These are phyloP conservation scores for Cephus nigrinus DNA, from an alignment of 2,888 invertebrate genomes.

Conservation along the genomic window DNA sequence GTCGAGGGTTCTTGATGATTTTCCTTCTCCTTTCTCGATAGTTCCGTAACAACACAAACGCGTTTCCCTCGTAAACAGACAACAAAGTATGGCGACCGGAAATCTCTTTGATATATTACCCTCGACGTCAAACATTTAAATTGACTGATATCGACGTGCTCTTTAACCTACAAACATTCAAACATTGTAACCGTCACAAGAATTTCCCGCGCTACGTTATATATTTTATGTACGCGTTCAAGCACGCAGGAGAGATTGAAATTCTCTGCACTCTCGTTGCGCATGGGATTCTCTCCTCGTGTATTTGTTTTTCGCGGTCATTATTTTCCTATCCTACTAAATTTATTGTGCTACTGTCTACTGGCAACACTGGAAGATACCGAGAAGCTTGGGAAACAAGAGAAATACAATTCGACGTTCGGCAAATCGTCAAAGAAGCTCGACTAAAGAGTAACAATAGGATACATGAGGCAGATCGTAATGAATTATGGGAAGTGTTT, in stretches of 20 bases:
- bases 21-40: conserved; percentile 11
- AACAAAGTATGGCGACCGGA: conserved; percentile 18
- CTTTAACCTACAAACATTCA: neutral
- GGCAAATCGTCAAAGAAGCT: neutral
- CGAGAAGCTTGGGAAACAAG: neutral
- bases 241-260: neutral
- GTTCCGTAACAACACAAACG: conserved; percentile 3
- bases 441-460: neutral
- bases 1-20: conserved; percentile 20
- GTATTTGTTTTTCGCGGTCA: neutral
- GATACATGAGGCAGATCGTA: neutral
- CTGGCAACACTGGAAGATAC: neutral
- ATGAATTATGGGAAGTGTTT: neutral
- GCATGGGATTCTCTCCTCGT: neutral
- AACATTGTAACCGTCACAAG: neutral
- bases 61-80: neutral
- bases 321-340: neutral
- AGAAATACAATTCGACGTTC: neutral
- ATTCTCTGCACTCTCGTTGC: neutral
- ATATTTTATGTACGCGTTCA: neutral
- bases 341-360: neutral
- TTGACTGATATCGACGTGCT: neutral
- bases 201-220: neutral
- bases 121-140: neutral
- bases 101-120: neutral